Conservation (phyloP, 2,888 invertebrate species). For the Malthinus flaveolus region DNA sequence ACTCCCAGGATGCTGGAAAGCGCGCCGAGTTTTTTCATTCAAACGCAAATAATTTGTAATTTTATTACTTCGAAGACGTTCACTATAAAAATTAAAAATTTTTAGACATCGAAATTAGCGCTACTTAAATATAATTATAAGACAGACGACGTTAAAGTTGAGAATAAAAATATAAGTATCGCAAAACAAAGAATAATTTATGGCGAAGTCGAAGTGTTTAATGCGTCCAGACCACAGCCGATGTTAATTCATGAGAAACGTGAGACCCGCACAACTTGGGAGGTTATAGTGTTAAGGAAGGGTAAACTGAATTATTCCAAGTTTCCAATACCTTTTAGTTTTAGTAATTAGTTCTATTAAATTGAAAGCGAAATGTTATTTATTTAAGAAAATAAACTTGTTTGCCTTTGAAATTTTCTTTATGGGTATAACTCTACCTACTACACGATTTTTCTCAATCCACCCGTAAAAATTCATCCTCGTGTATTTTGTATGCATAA, state of each 20-base stretch:
- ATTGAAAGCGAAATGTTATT: neutral
- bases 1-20: too few relatives aligned
- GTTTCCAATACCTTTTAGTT: neutral
- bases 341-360: neutral
- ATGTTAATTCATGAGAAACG: slow-evolving; percentile 48
- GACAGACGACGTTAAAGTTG: too few relatives aligned
- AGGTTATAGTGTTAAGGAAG: slow-evolving; percentile 14
- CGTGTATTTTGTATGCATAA: slow-evolving; percentile 6
- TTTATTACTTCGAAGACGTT: too few relatives aligned
- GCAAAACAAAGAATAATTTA: slow-evolving; percentile 41
- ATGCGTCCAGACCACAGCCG: slow-evolving; percentile 39
- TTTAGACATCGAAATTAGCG: too few relatives aligned
- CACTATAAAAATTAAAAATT: too few relatives aligned
- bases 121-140: too few relatives aligned
- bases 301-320: neutral
- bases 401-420: too few relatives aligned
- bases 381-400: too few relatives aligned
- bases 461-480: slow-evolving; percentile 18
- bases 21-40: too few relatives aligned
- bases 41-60: too few relatives aligned
- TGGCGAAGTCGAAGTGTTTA: slow-evolving; percentile 41
- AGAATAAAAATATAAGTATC: slow-evolving; percentile 15
- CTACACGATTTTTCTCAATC: neutral
- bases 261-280: slow-evolving; percentile 40
- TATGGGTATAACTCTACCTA: too few relatives aligned